Base-by-base conservation (phyloP, 2,797 vertebrate genomes). In the Rhinophrynus dorsalis region DNA sequence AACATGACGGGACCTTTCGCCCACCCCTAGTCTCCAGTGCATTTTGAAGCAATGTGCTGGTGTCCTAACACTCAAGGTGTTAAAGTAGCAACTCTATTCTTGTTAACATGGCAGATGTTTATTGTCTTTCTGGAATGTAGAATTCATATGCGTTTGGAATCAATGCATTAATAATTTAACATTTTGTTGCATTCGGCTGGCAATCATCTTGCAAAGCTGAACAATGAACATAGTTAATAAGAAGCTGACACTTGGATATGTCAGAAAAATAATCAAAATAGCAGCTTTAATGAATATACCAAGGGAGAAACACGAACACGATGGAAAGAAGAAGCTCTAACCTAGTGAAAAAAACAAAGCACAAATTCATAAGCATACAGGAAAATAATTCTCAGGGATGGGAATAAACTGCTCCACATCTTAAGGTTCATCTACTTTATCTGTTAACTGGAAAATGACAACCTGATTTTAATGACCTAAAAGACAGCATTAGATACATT, bases 91-190 rank as follows among this genome's bases (percentile, higher is more conserved):
- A 33, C 27, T 23, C 2, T 21, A 42, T 37, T 50, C n/a, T 37
- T 50, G 33, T n/a, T n/a, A 38, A 38, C n/a, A 58, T 20, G 21
- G 29, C 33, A 48, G n/a, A 67, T 3, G 11, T 13, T 45, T 29
- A 27, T 3, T 38, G 24, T 40, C 13, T 59, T 47, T 63, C 24
- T 27, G n/a, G 27, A 30, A 55, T 62, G 58, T 62, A 60, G 12
- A 62, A 62, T 55, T 11, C 23, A 26, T 61, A 47, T 56, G 50
- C 48, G 21, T 27, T 48, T 20, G 30, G 40, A 63, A 63, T 38
- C n/a, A 70, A 21, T 63, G n/a, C 40, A 70, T 70, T 63, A 63
- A 70, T 56, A 56, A 70, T 70, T 70, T 63, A 70, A 56, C 29
- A 63, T 54, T 47, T 62, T 63, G 68, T 48, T 63, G 59, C 45